A percentile compares a stretch with the other conserved stretches of the same genome.
Conservation (phyloP, 2,888 invertebrate species). For the Chorisops tibialis region DNA sequence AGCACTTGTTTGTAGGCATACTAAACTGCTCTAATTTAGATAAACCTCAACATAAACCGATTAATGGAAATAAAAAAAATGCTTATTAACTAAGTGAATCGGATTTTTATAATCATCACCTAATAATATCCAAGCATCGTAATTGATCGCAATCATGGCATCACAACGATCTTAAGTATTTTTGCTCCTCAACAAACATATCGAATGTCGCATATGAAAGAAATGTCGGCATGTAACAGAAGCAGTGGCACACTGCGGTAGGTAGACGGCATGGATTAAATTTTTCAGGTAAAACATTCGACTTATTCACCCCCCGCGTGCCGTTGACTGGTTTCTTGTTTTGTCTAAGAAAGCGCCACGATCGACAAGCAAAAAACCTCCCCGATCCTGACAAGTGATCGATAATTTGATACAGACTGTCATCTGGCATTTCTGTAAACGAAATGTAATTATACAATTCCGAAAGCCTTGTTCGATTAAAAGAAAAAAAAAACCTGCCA, state of each 20-base stretch:
- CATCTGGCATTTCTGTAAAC: background rate
- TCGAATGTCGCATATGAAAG: background rate
- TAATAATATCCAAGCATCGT: no score
- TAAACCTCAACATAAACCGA: no score
- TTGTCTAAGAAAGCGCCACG: slow-evolving; percentile 2
- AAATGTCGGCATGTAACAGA: slow-evolving; percentile 1
- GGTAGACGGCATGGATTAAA: slow-evolving; percentile 20
- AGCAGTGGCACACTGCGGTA: slow-evolving; percentile 21
- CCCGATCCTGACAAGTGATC: slow-evolving; percentile 11
- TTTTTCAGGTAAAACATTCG: slow-evolving; percentile 18
- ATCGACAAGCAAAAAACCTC: background rate
- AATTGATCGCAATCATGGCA: no score
- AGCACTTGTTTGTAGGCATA: no score
- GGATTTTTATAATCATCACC: no score
- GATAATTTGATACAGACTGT: slow-evolving; percentile 5
- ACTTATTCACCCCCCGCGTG: slow-evolving; percentile 22
- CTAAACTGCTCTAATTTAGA: no score
- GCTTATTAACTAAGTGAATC: no score
- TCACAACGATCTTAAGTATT: no score
- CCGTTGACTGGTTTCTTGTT: slow-evolving; percentile 13
- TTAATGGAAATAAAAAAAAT: no score
- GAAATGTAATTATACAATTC: slow-evolving; percentile 10
- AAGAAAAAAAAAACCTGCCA: slow-evolving; percentile 9
- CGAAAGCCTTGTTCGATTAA: background rate
- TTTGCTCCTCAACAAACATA: background rate